Evolutionary conservation across 1,140 invertebrate species (phyloP), one percentile per base, ranked within the genome.

Genomic region (Pinna nobilis): DNA sequence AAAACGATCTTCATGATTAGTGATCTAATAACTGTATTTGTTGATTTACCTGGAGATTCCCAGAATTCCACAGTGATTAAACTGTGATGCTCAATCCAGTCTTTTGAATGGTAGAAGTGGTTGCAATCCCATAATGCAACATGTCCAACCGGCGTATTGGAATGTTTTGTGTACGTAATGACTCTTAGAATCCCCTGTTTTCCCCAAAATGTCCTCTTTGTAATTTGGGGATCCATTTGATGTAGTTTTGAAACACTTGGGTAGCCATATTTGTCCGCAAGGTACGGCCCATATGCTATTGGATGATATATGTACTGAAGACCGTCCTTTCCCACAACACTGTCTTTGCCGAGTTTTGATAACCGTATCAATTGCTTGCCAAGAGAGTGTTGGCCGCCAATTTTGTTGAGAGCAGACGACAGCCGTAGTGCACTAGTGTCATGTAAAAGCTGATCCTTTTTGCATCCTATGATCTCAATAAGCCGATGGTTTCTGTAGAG

Each of bases 121-220:
- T 83, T 79, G 66, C 86, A 88, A 72, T 88, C 86, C 86, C 86
- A 88, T 64, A 88, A 81, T 68, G 84, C 86, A 70, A 88, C 81
- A 79, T 85, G 85, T 59, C 84, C 85, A 50, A 82, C 79, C 15
- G 86, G 83, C 71, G 78, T 63, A 71, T 86, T 84, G 53, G 77
- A 68, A 35, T 77, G 69, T 44, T 85, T 77, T 28, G 81, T 82
- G 69, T 86, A 88, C 18, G 86, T 88, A 9, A 86, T 84, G 6
- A 88, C 77, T 33, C 84, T 76, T 51, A 88, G 69, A 13, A 88
- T 83, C 3, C 86, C 86, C 61, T 87, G 86, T 41, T 82, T 82
- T 39, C 84, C 82, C 64, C 77, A 80, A 55, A 88, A 85, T 41
- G 76, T 82, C 73, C 82, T 80, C 70, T 83, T 86, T 9, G 83